Evolutionary conservation across 2,113 vertebrate genomes (phyloP).

Genomic region (Aix galericulata): DNA sequence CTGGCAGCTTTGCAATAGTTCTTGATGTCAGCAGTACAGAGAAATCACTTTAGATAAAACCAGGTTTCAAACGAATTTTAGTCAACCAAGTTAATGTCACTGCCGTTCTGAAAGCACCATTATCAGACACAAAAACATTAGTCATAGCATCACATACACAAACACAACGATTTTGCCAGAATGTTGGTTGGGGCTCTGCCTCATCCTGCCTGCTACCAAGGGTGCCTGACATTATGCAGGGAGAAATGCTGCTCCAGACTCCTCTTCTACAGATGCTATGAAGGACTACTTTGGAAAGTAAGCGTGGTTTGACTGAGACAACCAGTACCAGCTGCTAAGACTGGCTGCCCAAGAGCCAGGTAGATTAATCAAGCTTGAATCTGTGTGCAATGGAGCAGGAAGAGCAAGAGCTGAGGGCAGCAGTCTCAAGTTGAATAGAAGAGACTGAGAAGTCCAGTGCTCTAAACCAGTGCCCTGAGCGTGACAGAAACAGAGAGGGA

Average conservation of each 20-base stretch:
- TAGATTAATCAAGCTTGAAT: not conserved
- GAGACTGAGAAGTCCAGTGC: not conserved
- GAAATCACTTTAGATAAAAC: not conserved
- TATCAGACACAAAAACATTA: not conserved
- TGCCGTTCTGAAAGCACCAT: not conserved
- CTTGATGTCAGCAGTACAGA: not conserved
- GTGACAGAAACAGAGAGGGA: not conserved
- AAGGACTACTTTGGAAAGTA: not conserved
- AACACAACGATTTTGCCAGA: not conserved
- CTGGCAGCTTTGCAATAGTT: not conserved
- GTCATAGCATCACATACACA: not conserved
- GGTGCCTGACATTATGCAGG: not conserved
- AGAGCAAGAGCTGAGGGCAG: not conserved
- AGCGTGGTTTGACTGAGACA: not conserved
- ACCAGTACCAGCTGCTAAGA: accelerated
- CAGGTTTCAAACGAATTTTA: not conserved
- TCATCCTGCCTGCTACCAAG: not conserved
- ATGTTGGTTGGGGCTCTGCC: accelerated
- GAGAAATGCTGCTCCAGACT: not conserved
- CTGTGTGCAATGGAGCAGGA: not conserved
- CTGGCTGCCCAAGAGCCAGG: not conserved
- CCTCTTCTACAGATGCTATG: not conserved
- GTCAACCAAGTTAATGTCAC: accelerated
- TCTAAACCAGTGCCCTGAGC: not conserved
- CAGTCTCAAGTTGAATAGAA: not conserved